phyloP scores from a whole-genome alignment of 2,888 invertebrate species.

The Eretmocerus hayati region DNA sequence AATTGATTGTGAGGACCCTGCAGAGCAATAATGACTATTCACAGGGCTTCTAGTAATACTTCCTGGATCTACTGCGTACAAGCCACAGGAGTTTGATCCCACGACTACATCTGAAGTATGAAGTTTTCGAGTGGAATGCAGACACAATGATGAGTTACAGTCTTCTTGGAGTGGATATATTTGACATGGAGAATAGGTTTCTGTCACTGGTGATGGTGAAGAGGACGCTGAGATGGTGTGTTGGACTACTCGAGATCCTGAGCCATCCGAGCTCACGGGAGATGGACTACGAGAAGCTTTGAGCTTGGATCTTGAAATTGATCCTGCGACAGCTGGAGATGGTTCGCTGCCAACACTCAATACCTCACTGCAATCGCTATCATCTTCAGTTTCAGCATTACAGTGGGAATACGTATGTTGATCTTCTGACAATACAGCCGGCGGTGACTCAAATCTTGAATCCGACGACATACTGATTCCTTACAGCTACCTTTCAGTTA shows the following conservation, averaged over 20 bases:
- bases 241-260: constrained; percentile 24
- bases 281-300: constrained; percentile 36
- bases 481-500: too few species aligned
- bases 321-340: constrained; percentile 33
- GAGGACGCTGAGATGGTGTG: constrained; percentile 31
- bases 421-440: too few species aligned
- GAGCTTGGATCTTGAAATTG: too few species aligned
- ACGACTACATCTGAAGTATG: not conserved
- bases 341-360: constrained; percentile 75
- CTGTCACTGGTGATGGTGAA: constrained; percentile 39
- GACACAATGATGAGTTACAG: constrained; percentile 31
- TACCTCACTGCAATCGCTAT: constrained; percentile 64
- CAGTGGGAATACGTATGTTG: constrained; percentile 21
- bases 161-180: constrained; percentile 33
- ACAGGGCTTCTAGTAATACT: constrained; percentile 37
- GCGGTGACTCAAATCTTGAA: too few species aligned
- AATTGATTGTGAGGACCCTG: constrained; percentile 44
- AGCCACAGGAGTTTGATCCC: constrained; percentile 33
- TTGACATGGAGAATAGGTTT: constrained; percentile 40
- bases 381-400: constrained; percentile 22
- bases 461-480: too few species aligned
- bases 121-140: constrained; percentile 24
- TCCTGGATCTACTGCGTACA: constrained; percentile 36
- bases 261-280: constrained; percentile 39
- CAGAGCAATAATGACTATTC: constrained; percentile 38